Conservation (phyloP, 2,113 vertebrate species). For the Choloepus hoffmanni region DNA sequence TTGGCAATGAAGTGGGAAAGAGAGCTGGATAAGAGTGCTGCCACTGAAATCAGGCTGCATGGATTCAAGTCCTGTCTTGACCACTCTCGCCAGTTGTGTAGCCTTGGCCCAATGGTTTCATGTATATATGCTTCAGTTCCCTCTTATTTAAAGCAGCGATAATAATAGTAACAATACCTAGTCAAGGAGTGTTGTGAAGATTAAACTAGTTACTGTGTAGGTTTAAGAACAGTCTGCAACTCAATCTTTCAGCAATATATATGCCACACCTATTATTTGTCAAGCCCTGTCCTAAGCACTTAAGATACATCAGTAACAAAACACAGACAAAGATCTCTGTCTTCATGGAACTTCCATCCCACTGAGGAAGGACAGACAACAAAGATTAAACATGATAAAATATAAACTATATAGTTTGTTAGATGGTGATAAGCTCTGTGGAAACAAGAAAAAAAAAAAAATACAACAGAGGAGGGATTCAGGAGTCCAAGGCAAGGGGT, state of each 20-base stretch:
- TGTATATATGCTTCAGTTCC: not conserved
- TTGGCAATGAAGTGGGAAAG: not conserved
- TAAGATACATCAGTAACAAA: not conserved
- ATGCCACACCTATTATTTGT: not conserved
- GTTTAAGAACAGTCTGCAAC: not conserved
- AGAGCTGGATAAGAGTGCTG: not conserved
- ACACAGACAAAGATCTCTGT: not conserved
- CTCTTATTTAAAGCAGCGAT: not conserved
- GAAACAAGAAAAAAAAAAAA: not conserved
- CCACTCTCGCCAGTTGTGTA: too few species aligned
- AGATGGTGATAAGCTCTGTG: not conserved
- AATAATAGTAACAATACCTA: not conserved
- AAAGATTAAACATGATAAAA: not conserved
- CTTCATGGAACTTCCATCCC: not conserved
- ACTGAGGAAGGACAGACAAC: not conserved
- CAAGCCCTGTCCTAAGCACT: not conserved
- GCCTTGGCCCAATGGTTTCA: not conserved
- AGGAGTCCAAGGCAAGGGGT: not conserved
- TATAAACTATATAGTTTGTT: not conserved
- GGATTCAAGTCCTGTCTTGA: not conserved
- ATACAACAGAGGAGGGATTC: not conserved
- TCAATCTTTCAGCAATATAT: not conserved
- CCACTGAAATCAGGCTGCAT: not conserved
- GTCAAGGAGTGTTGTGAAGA: not conserved
- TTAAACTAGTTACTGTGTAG: not conserved